These are phyloP conservation scores for Anaspis maculata DNA, from an alignment of 2,888 invertebrate species.

Conservation along the genomic window DNA sequence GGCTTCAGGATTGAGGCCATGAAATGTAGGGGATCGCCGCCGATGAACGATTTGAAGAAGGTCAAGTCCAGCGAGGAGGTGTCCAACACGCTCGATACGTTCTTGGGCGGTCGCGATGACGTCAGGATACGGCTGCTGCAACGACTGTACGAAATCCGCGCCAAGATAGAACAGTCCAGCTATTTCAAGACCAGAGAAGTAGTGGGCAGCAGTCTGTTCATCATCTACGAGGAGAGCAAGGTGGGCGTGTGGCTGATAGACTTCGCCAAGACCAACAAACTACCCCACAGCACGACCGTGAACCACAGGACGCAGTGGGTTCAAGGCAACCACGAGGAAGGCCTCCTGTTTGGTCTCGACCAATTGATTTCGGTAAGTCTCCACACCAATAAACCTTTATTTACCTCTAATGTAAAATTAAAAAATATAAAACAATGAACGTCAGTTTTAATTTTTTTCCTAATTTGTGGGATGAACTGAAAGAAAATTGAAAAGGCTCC, in stretches of 20 bases:
- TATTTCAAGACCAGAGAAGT: slow-evolving; percentile 87
- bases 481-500: too few relatives aligned
- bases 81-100: slow-evolving; percentile 61
- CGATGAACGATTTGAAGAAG: slow-evolving; percentile 81
- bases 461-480: too few relatives aligned
- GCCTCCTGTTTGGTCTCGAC: slow-evolving; percentile 86
- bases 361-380: slow-evolving; percentile 68
- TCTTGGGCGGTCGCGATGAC: slow-evolving; percentile 58
- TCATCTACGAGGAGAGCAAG: slow-evolving; percentile 82
- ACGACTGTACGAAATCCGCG: slow-evolving; percentile 68
- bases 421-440: neutral
- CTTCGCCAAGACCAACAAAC: slow-evolving; percentile 83
- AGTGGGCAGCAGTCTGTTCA: slow-evolving; percentile 87
- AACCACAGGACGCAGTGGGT: slow-evolving; percentile 78
- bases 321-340: slow-evolving; percentile 96
- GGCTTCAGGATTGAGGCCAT: slow-evolving; percentile 96
- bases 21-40: slow-evolving; percentile 73
- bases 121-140: slow-evolving; percentile 61
- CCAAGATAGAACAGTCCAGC: slow-evolving; percentile 71
- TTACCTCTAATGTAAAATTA: too few relatives aligned
- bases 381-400: too few relatives aligned
- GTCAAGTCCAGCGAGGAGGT: slow-evolving; percentile 74
- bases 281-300: slow-evolving; percentile 61
- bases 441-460: too few relatives aligned
- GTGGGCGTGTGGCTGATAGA: slow-evolving; percentile 96